Evolutionary conservation across 2,888 invertebrate species (phyloP).

Genomic region (Sinelater perroti): DNA sequence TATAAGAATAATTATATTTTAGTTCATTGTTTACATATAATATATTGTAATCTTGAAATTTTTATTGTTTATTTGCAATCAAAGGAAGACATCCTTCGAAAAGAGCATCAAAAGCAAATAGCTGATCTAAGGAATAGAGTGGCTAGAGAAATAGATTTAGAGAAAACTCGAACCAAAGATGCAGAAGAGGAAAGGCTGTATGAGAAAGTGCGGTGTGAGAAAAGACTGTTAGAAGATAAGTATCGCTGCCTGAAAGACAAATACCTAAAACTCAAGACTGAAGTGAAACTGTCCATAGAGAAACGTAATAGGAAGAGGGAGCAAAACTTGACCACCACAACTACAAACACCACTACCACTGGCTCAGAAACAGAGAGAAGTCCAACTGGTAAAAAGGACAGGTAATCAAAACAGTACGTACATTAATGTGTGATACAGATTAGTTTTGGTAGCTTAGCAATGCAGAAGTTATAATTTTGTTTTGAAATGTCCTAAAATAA

Average conservation of each 20-base stretch:
- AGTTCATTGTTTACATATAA: background rate
- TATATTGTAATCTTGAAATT: too few species aligned
- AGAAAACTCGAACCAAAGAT: slow-evolving; percentile 50
- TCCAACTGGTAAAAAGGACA: slow-evolving; percentile 36
- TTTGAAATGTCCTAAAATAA: too few species aligned
- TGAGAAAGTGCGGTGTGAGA: slow-evolving; percentile 75
- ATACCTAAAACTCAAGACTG: slow-evolving; percentile 80
- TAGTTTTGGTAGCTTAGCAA: background rate
- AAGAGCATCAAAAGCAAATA: slow-evolving; percentile 73
- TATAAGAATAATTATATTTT: slow-evolving; percentile 1
- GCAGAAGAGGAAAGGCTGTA: slow-evolving; percentile 62
- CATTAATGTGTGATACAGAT: slow-evolving; percentile 17
- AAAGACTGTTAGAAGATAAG: slow-evolving; percentile 78
- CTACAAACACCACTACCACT: slow-evolving; percentile 62
- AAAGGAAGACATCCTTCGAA: slow-evolving; percentile 75
- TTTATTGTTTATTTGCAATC: too few species aligned
- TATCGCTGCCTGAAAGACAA: slow-evolving; percentile 84
- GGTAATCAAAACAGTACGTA: slow-evolving; percentile 35
- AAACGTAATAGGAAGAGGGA: slow-evolving; percentile 74
- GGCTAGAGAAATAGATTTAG: slow-evolving; percentile 61
- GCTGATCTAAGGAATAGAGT: slow-evolving; percentile 70
- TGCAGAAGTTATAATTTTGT: too few species aligned
- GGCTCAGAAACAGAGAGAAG: slow-evolving; percentile 84
- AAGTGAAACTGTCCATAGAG: slow-evolving; percentile 80
- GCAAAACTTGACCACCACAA: slow-evolving; percentile 69